These are phyloP conservation scores for Agelastica alni DNA, from an alignment of 2,888 invertebrate species.

Conservation along the genomic window DNA sequence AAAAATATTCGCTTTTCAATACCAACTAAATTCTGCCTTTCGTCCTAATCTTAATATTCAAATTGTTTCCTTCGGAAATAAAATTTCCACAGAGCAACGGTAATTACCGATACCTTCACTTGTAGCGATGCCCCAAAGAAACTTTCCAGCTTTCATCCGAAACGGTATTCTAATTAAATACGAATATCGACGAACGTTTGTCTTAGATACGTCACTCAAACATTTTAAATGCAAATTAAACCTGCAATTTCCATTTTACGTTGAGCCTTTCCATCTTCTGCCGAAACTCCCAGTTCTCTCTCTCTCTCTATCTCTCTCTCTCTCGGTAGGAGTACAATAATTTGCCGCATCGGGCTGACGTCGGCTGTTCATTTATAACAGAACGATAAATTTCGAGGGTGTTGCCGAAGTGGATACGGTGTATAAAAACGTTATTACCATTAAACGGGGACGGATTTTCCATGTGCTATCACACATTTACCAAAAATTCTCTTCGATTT, in stretches of 20 bases:
- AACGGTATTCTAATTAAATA: conserved; percentile 8
- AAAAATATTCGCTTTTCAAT: no score
- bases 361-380: conserved; percentile 28
- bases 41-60: no score
- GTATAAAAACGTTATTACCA: conserved; percentile 39
- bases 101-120: no score
- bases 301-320: background rate
- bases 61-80: no score
- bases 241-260: conserved; percentile 24
- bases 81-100: no score
- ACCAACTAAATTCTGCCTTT: no score
- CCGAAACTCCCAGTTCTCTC: conserved; percentile 2
- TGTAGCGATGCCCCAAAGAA: no score
- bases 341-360: conserved; percentile 20
- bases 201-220: conserved; percentile 1
- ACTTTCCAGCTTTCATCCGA: conserved; percentile 6
- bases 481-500: no score
- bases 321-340: no score
- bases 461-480: no score
- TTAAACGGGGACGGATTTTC: conserved; percentile 30
- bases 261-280: background rate
- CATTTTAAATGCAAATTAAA: conserved; percentile 26
- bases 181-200: conserved; percentile 8
- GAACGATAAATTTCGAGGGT: conserved; percentile 27
- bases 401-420: conserved; percentile 32